Evolutionary conservation across 2,888 invertebrate species (phyloP).

Genomic region (Craniophora ligustri): DNA sequence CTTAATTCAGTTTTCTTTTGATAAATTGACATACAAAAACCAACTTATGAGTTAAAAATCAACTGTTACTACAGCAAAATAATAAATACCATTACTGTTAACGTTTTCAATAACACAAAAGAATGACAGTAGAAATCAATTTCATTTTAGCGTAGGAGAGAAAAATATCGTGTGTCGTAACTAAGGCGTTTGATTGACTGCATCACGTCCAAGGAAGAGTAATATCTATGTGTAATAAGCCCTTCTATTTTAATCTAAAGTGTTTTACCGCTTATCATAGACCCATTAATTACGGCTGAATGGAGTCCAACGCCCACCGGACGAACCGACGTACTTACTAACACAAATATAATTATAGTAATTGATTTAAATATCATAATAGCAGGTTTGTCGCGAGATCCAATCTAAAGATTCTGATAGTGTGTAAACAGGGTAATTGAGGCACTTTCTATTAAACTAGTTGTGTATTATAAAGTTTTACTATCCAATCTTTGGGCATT

Average conservation of each 20-base stretch:
- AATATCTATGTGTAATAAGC: conserved; percentile 67
- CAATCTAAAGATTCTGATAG: conserved; percentile 68
- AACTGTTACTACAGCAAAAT: not conserved
- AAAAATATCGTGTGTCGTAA: conserved; percentile 36
- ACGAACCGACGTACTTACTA: conserved; percentile 56
- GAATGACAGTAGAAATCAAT: conserved; percentile 16
- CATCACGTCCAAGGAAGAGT: conserved; percentile 61
- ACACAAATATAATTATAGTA: conserved; percentile 82
- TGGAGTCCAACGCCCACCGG: conserved; percentile 76
- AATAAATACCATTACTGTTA: not conserved
- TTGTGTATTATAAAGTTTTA: conserved; percentile 33
- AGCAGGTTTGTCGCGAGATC: conserved; percentile 67
- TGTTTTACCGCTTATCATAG: conserved; percentile 82
- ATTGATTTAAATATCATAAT: conserved; percentile 87
- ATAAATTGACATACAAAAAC: too few relatives aligned
- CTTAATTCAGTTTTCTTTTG: too few relatives aligned
- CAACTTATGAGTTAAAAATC: too few relatives aligned
- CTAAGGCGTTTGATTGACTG: conserved; percentile 64
- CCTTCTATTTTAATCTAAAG: conserved; percentile 83
- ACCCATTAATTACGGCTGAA: conserved; percentile 80
- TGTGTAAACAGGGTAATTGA: conserved; percentile 79
- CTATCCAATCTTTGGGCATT: conserved; percentile 37
- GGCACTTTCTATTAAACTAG: conserved; percentile 39
- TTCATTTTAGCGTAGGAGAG: conserved; percentile 32
- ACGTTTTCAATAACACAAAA: conserved; percentile 10